Percentiles rank a stretch among this genome's conserved stretches.
These are phyloP conservation scores for Dicentrarchus labrax DNA, from an alignment of 2,113 vertebrate species.

Conservation along the genomic window DNA sequence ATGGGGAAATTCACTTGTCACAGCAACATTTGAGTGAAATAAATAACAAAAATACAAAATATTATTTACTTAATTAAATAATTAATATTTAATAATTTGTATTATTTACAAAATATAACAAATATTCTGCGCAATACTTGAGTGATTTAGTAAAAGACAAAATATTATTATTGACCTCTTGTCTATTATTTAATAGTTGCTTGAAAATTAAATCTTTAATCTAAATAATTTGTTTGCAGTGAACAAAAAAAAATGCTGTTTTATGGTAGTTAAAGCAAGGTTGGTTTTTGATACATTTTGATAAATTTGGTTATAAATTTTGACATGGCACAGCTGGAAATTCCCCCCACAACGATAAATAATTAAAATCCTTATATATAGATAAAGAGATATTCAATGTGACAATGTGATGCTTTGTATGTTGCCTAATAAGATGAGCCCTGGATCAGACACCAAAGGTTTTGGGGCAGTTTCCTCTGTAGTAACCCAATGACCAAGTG, in stretches of 20 bases:
- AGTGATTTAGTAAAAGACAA: too few species aligned
- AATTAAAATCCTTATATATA: not conserved
- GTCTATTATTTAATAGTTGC: too few species aligned
- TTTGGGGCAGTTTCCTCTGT: not conserved
- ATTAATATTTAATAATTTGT: too few species aligned
- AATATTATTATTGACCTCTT: too few species aligned
- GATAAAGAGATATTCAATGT: not conserved
- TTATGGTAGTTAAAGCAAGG: not conserved
- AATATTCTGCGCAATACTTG: too few species aligned
- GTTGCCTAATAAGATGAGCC: not conserved
- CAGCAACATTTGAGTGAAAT: too few species aligned
- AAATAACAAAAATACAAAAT: too few species aligned
- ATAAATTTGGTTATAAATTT: not conserved
- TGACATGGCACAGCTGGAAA: not conserved
- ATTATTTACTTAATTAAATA: too few species aligned
- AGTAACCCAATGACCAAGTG: not conserved
- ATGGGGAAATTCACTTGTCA: too few species aligned
- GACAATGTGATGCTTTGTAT: not conserved
- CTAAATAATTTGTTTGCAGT: not conserved
- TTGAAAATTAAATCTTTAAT: not conserved
- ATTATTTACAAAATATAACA: not conserved
- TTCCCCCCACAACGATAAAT: not conserved
- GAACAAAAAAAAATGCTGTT: not conserved
- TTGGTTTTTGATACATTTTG: not conserved
- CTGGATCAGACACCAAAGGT: slow-evolving; percentile 4